Conservation (phyloP, 1,140 invertebrate species). For the Agraylea sexmaculata region DNA sequence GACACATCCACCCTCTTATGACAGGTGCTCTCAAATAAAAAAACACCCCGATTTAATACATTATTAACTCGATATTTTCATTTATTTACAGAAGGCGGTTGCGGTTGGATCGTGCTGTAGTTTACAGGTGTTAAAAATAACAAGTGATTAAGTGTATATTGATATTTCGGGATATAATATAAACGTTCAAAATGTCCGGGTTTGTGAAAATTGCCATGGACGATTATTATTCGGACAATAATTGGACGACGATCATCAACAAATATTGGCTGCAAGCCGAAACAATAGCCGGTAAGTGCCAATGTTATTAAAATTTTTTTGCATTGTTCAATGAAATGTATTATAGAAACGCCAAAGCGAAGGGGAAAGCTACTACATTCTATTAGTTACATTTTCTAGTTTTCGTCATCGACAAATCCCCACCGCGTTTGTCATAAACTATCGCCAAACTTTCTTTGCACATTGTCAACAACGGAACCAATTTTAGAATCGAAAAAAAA, state of each 20-base stretch:
- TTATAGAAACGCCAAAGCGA: neutral
- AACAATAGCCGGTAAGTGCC: conserved; percentile 33
- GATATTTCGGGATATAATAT: too few species aligned
- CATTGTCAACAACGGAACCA: too few species aligned
- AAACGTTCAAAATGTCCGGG: conserved; percentile 33
- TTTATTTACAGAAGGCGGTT: too few species aligned
- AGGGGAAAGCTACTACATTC: conserved; percentile 3
- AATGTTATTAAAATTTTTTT: too few species aligned
- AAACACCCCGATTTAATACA: too few species aligned
- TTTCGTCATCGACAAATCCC: neutral
- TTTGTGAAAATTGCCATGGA: conserved; percentile 42
- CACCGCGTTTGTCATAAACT: too few species aligned
- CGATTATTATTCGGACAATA: conserved; percentile 39
- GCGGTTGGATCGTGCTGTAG: neutral
- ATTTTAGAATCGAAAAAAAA: too few species aligned
- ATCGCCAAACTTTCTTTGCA: too few species aligned
- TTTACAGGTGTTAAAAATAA: too few species aligned
- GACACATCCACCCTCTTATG: too few species aligned
- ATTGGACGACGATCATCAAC: conserved; percentile 40
- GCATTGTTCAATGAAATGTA: neutral
- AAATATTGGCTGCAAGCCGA: conserved; percentile 41
- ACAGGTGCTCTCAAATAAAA: too few species aligned
- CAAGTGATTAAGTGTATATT: too few species aligned
- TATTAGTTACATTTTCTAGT: neutral
- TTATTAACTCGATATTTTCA: neutral